These are phyloP conservation scores for Caenorhabditis becei DNA, from an alignment of 2,888 invertebrate genomes.

Conservation along the genomic window DNA sequence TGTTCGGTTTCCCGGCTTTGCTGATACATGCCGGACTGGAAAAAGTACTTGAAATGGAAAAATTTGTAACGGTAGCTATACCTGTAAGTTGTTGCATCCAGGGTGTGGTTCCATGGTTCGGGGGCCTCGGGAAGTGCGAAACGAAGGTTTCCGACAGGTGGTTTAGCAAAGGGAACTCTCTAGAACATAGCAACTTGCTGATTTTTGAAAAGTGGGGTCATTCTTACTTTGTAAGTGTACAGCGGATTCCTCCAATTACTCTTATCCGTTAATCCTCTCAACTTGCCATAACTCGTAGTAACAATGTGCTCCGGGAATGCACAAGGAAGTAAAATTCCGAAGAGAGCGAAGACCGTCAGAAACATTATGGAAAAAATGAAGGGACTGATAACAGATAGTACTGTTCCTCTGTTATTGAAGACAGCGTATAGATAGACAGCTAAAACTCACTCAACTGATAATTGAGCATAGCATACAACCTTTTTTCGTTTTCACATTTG, in stretches of 20 bases:
- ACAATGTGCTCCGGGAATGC: background rate
- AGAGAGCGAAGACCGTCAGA: background rate
- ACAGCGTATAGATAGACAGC: background rate
- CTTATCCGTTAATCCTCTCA: conserved; percentile 32
- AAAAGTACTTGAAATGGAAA: background rate
- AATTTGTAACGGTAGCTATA: background rate
- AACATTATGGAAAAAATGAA: background rate
- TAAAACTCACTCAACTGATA: too few species aligned
- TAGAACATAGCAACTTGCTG: background rate
- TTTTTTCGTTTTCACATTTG: too few species aligned
- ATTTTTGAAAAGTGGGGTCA: background rate
- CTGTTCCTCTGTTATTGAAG: conserved; percentile 4
- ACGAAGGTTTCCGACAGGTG: conserved; percentile 36
- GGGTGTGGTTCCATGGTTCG: conserved; percentile 30
- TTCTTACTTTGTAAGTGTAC: conserved; percentile 48
- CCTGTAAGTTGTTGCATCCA: conserved; percentile 45
- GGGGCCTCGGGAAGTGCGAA: conserved; percentile 36
- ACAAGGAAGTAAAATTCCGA: too few species aligned
- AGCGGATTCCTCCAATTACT: conserved; percentile 1
- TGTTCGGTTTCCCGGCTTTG: conserved; percentile 15
- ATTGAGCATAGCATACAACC: too few species aligned
- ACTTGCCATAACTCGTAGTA: conserved; percentile 34
- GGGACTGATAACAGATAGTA: background rate
- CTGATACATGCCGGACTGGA: conserved; percentile 31
- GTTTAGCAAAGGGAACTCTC: conserved; percentile 41